These are phyloP conservation scores for Pagetopsis macropterus DNA, from an alignment of 2,797 vertebrate genomes.

Conservation along the genomic window DNA sequence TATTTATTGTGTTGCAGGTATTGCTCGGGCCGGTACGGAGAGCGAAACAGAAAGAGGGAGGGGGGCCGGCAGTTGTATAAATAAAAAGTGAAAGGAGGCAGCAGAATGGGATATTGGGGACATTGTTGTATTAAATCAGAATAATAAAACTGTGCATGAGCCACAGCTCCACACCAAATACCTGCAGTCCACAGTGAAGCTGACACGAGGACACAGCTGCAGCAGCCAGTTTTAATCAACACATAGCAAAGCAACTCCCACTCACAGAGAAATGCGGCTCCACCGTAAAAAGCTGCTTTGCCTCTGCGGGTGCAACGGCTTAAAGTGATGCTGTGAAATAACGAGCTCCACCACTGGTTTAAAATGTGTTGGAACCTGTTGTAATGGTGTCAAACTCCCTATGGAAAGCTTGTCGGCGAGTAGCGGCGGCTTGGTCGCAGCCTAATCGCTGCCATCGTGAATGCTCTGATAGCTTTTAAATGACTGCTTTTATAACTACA, in stretches of 20 bases:
- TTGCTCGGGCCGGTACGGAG: slow-evolving; percentile 32
- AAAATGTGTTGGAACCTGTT: slow-evolving; percentile 57
- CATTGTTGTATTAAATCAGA: slow-evolving; percentile 84
- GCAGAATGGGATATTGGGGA: slow-evolving; percentile 75
- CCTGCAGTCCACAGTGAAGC: slow-evolving; percentile 44
- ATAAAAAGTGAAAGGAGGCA: slow-evolving; percentile 83
- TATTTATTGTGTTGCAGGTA: slow-evolving; percentile 74
- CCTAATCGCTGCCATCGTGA: slow-evolving; percentile 35
- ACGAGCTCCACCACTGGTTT: slow-evolving; percentile 35
- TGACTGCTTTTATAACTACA: slow-evolving; percentile 26
- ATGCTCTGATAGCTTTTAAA: slow-evolving; percentile 14
- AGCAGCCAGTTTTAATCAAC: slow-evolving; percentile 79
- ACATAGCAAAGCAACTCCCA: slow-evolving; percentile 59
- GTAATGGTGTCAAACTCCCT: slow-evolving; percentile 57
- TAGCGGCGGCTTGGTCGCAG: neutral
- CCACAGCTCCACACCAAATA: slow-evolving; percentile 38
- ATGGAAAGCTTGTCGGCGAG: slow-evolving; percentile 34
- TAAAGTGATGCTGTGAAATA: slow-evolving; percentile 54
- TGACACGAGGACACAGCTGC: slow-evolving; percentile 78
- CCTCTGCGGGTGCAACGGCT: slow-evolving; percentile 22
- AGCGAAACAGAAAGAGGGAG: slow-evolving; percentile 3
- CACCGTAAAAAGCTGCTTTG: slow-evolving; percentile 41
- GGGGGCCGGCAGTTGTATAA: slow-evolving; percentile 61
- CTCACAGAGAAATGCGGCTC: slow-evolving; percentile 66
- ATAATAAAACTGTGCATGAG: slow-evolving; percentile 80